phyloP scores from a whole-genome alignment of 2,113 vertebrate species.

The Hoplias malabaricus region DNA sequence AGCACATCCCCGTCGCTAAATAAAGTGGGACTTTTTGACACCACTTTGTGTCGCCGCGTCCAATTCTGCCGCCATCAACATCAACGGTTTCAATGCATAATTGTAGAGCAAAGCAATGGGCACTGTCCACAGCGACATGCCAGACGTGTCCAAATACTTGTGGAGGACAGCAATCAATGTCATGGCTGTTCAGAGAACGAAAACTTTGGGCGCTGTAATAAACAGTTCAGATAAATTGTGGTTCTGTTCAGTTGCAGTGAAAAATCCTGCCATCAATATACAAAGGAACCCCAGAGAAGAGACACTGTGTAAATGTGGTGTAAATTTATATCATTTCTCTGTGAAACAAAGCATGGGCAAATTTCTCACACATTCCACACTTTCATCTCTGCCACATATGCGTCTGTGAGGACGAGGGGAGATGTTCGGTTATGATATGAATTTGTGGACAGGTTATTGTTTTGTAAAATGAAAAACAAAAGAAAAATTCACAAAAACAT shows the following conservation, averaged over 20 bases:
- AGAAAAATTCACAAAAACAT: too few relatives aligned
- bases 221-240: neutral
- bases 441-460: too few relatives aligned
- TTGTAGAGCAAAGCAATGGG: neutral
- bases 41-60: constrained; percentile 27
- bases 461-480: too few relatives aligned
- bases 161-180: constrained; percentile 6
- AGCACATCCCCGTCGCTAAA: constrained; percentile 1
- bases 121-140: neutral
- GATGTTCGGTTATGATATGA: too few relatives aligned
- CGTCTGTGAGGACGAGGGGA: too few relatives aligned
- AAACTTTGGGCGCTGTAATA: neutral
- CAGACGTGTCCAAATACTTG: constrained; percentile 7
- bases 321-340: too few relatives aligned
- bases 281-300: neutral
- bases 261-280: neutral
- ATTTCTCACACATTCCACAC: too few relatives aligned
- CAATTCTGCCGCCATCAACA: constrained; percentile 9
- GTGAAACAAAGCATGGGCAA: too few relatives aligned
- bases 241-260: neutral
- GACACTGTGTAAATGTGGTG: too few relatives aligned
- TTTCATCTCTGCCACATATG: too few relatives aligned
- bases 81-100: neutral
- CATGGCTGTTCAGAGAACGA: neutral
- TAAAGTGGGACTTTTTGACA: constrained; percentile 13